Conservation (phyloP, 2,113 vertebrate genomes). For the Alethe castanea region DNA sequence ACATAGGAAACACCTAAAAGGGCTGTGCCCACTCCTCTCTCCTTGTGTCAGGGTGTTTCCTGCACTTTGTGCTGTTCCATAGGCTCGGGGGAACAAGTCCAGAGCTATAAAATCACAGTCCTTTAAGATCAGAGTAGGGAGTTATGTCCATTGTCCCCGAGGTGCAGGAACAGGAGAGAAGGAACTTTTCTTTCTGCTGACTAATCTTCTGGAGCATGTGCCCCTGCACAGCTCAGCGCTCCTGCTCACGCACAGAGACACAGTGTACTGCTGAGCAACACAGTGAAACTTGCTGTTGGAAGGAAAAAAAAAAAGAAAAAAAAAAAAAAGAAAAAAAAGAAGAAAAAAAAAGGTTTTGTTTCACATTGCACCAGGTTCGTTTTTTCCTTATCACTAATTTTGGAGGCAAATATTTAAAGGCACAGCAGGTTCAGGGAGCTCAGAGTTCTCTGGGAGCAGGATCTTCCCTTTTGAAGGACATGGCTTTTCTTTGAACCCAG, state of each 20-base stretch:
- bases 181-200: neutral
- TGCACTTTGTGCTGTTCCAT: neutral
- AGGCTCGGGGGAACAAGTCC: neutral
- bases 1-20: rapidly evolving
- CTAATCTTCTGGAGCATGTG: rapidly evolving
- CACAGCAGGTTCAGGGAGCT: neutral
- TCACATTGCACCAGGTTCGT: neutral
- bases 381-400: neutral
- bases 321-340: too few relatives aligned
- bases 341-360: neutral
- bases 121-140: neutral
- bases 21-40: rapidly evolving
- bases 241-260: neutral
- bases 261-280: neutral
- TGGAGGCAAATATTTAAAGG: neutral
- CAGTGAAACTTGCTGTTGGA: neutral
- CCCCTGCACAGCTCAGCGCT: neutral
- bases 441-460: rapidly evolving
- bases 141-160: rapidly evolving
- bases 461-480: neutral
- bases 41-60: neutral
- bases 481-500: neutral
- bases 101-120: neutral
- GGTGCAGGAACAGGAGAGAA: neutral
- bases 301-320: too few relatives aligned